Percentiles rank a stretch among this genome's conserved stretches.
phyloP scores from a whole-genome alignment of 92 coral and sea anemone species.

The Zoanthus gigantus region DNA sequence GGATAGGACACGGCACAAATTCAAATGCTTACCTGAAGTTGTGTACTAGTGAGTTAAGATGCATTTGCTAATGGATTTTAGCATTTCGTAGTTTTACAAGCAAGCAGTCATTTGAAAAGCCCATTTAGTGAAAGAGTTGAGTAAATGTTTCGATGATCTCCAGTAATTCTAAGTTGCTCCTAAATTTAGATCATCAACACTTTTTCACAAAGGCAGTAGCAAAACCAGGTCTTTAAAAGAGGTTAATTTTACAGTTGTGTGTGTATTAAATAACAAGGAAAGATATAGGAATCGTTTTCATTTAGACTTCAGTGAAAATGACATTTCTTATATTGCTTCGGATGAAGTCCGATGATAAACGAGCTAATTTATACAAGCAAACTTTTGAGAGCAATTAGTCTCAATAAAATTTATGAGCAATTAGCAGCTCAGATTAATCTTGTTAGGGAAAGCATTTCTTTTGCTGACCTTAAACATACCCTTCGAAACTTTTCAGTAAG shows the following conservation, averaged over 20 bases:
- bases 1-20: too few relatives aligned
- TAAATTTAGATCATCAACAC: too few relatives aligned
- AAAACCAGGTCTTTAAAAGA: too few relatives aligned
- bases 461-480: too few relatives aligned
- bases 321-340: not conserved
- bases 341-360: not conserved
- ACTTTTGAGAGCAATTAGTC: slow-evolving; percentile 6
- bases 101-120: not conserved
- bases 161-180: too few relatives aligned
- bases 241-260: too few relatives aligned
- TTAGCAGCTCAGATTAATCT: not conserved
- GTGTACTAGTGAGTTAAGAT: not conserved
- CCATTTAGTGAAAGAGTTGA: not conserved
- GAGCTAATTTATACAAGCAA: not conserved
- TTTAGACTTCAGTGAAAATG: not conserved
- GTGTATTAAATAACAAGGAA: not conserved
- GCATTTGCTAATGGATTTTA: not conserved
- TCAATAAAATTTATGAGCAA: slow-evolving; percentile 32
- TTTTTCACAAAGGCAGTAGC: too few relatives aligned
- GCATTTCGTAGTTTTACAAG: not conserved
- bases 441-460: not conserved
- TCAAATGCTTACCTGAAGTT: too few relatives aligned
- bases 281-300: not conserved
- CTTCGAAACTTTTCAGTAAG: too few relatives aligned
- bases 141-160: not conserved